These are phyloP conservation scores for Drosophila monieri DNA, from an alignment of 2,888 invertebrate species.

Conservation along the genomic window DNA sequence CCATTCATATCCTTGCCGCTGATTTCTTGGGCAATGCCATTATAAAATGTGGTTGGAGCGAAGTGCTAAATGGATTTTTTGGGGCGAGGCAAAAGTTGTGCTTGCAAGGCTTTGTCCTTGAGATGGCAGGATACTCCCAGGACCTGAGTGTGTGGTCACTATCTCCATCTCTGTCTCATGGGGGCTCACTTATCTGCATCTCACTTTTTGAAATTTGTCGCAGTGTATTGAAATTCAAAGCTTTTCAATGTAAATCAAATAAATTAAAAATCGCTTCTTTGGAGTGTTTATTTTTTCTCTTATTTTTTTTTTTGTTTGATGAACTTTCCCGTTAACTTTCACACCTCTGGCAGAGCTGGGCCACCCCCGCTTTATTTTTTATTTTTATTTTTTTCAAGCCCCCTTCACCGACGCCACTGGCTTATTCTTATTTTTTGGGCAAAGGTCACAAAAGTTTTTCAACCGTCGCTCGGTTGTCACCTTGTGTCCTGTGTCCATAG, in stretches of 20 bases:
- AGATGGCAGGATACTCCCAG: neutral
- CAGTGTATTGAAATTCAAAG: slow-evolving; percentile 11
- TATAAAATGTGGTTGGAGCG: slow-evolving; percentile 50
- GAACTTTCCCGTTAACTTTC: slow-evolving; percentile 63
- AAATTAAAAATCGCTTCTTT: slow-evolving; percentile 64
- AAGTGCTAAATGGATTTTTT: slow-evolving; percentile 42
- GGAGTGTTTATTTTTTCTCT: neutral
- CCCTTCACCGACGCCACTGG: neutral
- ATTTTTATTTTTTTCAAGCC: neutral
- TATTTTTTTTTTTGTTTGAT: slow-evolving; percentile 5
- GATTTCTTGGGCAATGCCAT: slow-evolving; percentile 52
- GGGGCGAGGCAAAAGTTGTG: slow-evolving; percentile 31
- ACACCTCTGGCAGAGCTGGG: slow-evolving; percentile 43
- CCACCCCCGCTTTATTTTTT: neutral
- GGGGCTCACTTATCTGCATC: neutral
- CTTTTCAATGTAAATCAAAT: slow-evolving; percentile 50
- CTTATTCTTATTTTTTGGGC: slow-evolving; percentile 6
- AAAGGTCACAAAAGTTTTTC: slow-evolving; percentile 66
- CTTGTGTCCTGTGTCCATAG: slow-evolving; percentile 23
- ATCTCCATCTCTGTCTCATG: neutral
- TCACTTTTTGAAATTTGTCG: neutral
- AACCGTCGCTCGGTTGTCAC: slow-evolving; percentile 5
- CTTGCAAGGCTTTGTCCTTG: slow-evolving; percentile 39
- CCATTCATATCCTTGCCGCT: slow-evolving; percentile 13
- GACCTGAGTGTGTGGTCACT: neutral